Conservation (phyloP, 2,888 invertebrate genomes). For the Plutella xylostella region DNA sequence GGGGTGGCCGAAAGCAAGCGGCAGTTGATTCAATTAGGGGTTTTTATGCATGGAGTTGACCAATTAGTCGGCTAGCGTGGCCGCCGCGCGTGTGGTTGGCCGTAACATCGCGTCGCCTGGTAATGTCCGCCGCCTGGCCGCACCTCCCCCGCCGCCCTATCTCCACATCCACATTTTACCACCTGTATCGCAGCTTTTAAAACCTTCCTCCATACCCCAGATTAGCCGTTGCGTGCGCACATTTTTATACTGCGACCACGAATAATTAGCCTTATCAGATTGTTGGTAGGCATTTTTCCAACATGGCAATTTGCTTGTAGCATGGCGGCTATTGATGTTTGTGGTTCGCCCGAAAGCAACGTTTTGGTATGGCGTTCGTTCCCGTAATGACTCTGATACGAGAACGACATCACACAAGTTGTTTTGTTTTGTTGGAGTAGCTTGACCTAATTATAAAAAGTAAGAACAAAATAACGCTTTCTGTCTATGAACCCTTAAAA, state of each 20-base stretch:
- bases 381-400: too few relatives aligned
- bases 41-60: slow-evolving; percentile 56
- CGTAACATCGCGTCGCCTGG: slow-evolving; percentile 57
- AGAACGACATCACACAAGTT: too few relatives aligned
- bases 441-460: too few relatives aligned
- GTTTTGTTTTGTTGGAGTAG: too few relatives aligned
- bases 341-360: slow-evolving; percentile 13
- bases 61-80: slow-evolving; percentile 60
- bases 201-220: slow-evolving; percentile 46
- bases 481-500: too few relatives aligned
- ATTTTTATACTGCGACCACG: slow-evolving; percentile 48
- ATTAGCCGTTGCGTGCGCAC: slow-evolving; percentile 54
- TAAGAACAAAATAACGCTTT: too few relatives aligned
- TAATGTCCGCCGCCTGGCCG: slow-evolving; percentile 65
- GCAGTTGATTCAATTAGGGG: slow-evolving; percentile 47
- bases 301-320: slow-evolving; percentile 47
- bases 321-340: slow-evolving; percentile 37
- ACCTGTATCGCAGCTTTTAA: slow-evolving; percentile 49
- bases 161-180: slow-evolving; percentile 51
- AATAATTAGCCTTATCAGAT: slow-evolving; percentile 58
- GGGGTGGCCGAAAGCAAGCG: slow-evolving; percentile 19
- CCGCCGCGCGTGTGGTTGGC: slow-evolving; percentile 56
- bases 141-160: slow-evolving; percentile 49
- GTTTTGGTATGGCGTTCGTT: too few relatives aligned
- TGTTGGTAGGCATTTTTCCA: slow-evolving; percentile 37